Conservation (phyloP, 2,888 invertebrate species). For the Stenchaetothrips biformis region DNA sequence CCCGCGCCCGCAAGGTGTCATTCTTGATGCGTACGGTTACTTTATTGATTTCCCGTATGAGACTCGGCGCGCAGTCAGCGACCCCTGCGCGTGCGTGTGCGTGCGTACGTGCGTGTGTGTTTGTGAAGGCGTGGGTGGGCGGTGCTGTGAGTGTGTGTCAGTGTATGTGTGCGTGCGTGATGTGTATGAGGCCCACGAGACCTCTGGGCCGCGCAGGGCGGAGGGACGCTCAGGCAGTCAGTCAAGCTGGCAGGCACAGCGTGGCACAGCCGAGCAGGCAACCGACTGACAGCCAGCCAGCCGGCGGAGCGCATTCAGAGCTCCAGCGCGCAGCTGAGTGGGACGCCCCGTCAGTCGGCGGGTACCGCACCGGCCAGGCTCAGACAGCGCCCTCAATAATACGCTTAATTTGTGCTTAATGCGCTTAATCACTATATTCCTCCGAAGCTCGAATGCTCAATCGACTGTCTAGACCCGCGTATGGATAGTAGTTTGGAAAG, state of each 20-base stretch:
- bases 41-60: constrained; percentile 20
- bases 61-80: not conserved
- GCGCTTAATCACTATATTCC: too few relatives aligned
- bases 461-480: too few relatives aligned
- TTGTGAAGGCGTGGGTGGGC: constrained; percentile 22
- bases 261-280: not conserved
- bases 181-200: not conserved
- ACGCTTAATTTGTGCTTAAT: too few relatives aligned
- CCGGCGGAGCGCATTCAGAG: not conserved
- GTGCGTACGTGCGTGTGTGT: not conserved
- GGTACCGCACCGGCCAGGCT: not conserved
- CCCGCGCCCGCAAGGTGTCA: not conserved
- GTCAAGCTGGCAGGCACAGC: not conserved
- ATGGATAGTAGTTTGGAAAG: too few relatives aligned
- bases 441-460: too few relatives aligned
- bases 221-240: not conserved
- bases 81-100: not conserved
- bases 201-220: too few relatives aligned
- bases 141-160: not conserved
- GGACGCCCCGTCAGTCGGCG: not conserved
- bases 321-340: not conserved
- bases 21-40: not conserved
- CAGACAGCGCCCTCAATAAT: not conserved
- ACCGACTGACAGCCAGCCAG: not conserved
- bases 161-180: not conserved